Conservation (phyloP, 2,888 invertebrate genomes). For the Xylophagus ater region DNA sequence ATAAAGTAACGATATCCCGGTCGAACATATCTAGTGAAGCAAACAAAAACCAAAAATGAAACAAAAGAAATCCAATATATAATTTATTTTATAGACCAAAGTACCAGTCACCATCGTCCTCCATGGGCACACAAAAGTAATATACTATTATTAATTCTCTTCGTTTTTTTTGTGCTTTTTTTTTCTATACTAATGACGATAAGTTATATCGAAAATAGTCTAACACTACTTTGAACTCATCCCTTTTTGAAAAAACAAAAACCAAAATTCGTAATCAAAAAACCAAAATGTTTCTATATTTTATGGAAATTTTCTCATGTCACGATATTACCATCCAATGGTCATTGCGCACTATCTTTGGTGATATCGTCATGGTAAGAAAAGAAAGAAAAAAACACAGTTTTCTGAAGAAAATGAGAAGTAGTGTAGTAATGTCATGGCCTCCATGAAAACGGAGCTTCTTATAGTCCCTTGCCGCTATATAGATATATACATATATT, state of each 20-base stretch:
- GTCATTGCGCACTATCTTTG: constrained; percentile 16
- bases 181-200: too few species aligned
- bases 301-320: too few species aligned
- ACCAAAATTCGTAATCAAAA: too few species aligned
- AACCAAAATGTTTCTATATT: too few species aligned
- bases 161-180: too few species aligned
- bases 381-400: not conserved
- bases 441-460: not conserved
- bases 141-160: too few species aligned
- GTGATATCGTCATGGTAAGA: not conserved
- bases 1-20: not conserved
- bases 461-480: not conserved
- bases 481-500: not conserved
- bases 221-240: too few species aligned
- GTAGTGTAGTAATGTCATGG: not conserved
- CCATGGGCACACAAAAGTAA: too few species aligned
- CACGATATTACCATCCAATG: constrained; percentile 15
- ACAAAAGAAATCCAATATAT: constrained; percentile 6
- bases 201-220: too few species aligned
- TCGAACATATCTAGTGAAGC: not conserved
- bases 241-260: too few species aligned
- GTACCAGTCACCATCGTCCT: constrained; percentile 13
- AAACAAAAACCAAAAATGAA: not conserved
- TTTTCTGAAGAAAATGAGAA: not conserved
- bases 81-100: constrained; percentile 15